These are phyloP conservation scores for Phoxinus phoxinus DNA, from an alignment of 2,113 vertebrate species.

Conservation along the genomic window DNA sequence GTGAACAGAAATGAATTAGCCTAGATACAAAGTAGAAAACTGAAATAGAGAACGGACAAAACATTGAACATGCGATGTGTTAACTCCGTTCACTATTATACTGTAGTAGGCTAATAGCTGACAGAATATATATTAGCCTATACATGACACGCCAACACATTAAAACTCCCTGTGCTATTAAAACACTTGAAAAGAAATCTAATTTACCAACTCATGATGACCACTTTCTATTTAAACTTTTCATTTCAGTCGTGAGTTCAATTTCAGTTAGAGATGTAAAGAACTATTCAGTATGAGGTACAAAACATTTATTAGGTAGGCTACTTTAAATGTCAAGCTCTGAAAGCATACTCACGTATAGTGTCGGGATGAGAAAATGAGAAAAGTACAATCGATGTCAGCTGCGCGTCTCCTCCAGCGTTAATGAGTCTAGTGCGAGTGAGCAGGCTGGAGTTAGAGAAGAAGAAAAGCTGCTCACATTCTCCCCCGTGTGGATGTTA, in stretches of 20 bases:
- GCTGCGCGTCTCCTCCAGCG: slow-evolving; percentile 18
- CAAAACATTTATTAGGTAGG: background rate
- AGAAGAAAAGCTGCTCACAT: background rate
- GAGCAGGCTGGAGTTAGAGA: background rate
- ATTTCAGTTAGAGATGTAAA: too few species aligned
- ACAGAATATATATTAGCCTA: background rate
- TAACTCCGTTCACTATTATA: background rate
- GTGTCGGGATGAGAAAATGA: background rate
- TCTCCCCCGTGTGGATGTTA: background rate
- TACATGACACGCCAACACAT: background rate
- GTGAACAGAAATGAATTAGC: background rate
- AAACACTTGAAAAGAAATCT: background rate
- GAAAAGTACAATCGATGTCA: slow-evolving; percentile 17
- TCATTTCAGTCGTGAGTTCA: background rate
- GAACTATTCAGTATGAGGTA: background rate
- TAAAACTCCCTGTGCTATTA: background rate
- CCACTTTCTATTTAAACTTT: background rate
- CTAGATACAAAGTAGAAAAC: background rate
- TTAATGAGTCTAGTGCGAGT: background rate
- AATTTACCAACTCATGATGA: background rate
- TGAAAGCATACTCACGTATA: slow-evolving; percentile 26
- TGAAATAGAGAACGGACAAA: background rate
- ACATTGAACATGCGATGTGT: background rate
- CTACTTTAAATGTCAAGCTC: background rate
- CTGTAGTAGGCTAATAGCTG: background rate